These are phyloP conservation scores for Peribatodes rhomboidaria DNA, from an alignment of 2,888 invertebrate species.

Conservation along the genomic window DNA sequence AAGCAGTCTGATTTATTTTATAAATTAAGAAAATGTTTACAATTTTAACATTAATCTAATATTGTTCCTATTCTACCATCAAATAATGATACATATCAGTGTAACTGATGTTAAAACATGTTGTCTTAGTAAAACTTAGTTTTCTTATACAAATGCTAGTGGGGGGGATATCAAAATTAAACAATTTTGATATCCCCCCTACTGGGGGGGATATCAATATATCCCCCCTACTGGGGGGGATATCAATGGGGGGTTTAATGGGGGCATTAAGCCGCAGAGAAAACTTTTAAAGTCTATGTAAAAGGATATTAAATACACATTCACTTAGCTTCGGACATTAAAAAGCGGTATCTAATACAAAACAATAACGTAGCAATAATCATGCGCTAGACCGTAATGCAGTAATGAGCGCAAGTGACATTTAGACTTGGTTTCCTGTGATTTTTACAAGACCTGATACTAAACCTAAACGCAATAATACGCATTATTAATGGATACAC, in stretches of 20 bases:
- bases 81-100: neutral
- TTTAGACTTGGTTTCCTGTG: neutral
- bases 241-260: too few relatives aligned
- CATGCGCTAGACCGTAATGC: neutral
- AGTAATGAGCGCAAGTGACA: neutral
- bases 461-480: neutral
- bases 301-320: neutral
- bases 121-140: neutral
- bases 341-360: neutral
- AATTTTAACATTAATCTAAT: neutral
- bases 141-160: neutral
- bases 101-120: neutral
- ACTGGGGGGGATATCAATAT: too few relatives aligned
- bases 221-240: too few relatives aligned
- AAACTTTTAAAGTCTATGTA: neutral
- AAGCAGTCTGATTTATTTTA: neutral
- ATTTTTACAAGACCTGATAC: slow-evolving; percentile 1
- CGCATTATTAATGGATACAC: neutral
- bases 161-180: too few relatives aligned
- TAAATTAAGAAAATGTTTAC: neutral
- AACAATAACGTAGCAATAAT: neutral
- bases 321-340: neutral
- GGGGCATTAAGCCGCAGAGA: neutral
- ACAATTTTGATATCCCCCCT: too few relatives aligned
- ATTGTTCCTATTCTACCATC: neutral